Conservation (phyloP, 1,140 invertebrate species). For the Drosophila equinoxialis region DNA sequence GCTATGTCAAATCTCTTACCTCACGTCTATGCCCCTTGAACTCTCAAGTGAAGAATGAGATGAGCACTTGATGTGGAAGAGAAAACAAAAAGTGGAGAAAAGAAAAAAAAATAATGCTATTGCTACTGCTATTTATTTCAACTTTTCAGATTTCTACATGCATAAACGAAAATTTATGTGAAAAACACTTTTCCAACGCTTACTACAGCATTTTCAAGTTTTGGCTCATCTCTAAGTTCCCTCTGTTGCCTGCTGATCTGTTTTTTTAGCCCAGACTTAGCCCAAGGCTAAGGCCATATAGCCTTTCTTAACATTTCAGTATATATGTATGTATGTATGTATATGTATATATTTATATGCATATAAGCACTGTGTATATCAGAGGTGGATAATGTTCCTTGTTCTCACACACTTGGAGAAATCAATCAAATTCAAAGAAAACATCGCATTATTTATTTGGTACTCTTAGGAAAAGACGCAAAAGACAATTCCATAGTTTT, state of each 20-base stretch:
- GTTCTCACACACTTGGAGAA: not conserved
- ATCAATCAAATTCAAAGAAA: not conserved
- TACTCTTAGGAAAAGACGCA: no score
- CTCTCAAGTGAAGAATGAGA: conserved; percentile 5
- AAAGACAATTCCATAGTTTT: not conserved
- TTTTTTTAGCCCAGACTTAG: conserved; percentile 1
- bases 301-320: not conserved
- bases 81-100: not conserved
- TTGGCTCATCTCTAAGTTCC: not conserved
- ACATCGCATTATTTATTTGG: not conserved
- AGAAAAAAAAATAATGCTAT: not conserved
- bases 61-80: conserved; percentile 5
- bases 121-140: conserved; percentile 10
- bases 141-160: conserved; percentile 8
- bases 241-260: not conserved
- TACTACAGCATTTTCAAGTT: not conserved
- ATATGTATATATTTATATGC: not conserved
- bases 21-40: not conserved
- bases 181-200: not conserved
- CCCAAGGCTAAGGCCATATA: not conserved
- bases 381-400: not conserved
- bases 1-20: not conserved
- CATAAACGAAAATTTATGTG: conserved; percentile 11
- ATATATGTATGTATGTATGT: not conserved
- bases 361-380: not conserved